Evolutionary conservation across 1,140 invertebrate species (phyloP), one percentile per base, ranked within the genome.

Genomic region (Drosophila bocqueti): DNA sequence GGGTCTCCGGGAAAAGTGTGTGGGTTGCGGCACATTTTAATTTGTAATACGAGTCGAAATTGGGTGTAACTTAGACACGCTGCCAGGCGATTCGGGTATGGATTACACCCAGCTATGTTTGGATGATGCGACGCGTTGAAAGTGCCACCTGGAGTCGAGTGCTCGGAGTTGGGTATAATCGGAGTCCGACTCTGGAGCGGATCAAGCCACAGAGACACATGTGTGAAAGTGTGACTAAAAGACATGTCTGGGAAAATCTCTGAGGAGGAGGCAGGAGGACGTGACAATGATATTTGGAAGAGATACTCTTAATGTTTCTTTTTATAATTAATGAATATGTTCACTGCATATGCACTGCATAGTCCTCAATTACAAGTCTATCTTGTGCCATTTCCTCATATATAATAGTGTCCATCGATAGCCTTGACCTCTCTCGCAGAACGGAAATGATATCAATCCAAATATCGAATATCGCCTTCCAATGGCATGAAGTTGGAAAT

Each of bases 31-130:
- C 85, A 74, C 80, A 90, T 92, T 92, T 91, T 91, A 92, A 91
- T 91, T 92, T 92, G 90, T 92, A 91, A 91, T 92, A 79, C 83
- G 90, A 91, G 79, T 83, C 82, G 85, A 81, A 83, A 90, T 91
- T 87, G 90, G 90, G 79, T 90, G 90, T 83, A 72, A 81, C 86
- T 81, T 92, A 83, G 90, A 79, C 59, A 90, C 82, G 85, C 81
- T 76, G 76, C 49, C 67, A 52, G 42, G 67, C 60, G 50, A 76
- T 89, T 79, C 65, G 64, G 78, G 85, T 89, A 67, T 90, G 75
- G 84, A 90, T 89, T 89, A 84, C 84, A 84, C 55, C 24, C 68
- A 75, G 59, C 84, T 62, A 72, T 59, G 84, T 58, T 55, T 16
- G 21, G 52, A 24, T 24, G 66, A 67, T 18, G 38, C 38, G 49